Evolutionary conservation across 2,888 invertebrate genomes (phyloP), one percentile per base, ranked within the genome.

Genomic region (Adineta ricciae): DNA sequence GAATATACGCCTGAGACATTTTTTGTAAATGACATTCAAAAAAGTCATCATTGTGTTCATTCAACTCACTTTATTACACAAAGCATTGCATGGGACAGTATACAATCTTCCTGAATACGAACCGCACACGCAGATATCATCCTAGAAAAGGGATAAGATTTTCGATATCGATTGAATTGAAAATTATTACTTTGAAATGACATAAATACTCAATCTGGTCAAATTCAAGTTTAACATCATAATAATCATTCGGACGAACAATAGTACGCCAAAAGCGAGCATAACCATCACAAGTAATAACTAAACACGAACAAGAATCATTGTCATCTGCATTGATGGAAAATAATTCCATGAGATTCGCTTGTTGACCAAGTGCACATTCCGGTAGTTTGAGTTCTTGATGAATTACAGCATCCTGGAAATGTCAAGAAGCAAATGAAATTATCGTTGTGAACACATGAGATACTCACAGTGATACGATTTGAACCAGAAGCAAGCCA

Each of bases 171-270:
- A 56, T 49, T 11, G 27, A 8, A 56, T 11, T 2, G 8, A n/a
- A 27, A 50, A 50, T 7, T 19, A 78, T n/a, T 78, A 78, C 78
- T 78, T 78, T 78, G 41, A 78, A 38, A 41, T 78, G 78, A 38
- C 78, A 78, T 41, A 78, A n/a, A 8, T 41, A 3, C n/a, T 78
- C 78, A 1, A 78, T 78, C 11, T 78, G 78, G 41, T 78, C 78
- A 78, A 78, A 78, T 41, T 78, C 78, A 41, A 78, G 41, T 78
- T 78, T 78, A 41, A 78, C 78, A 41, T 78, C 78, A 78, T 78
- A 78, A 41, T 24, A 78, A 41, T 78, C 41, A 41, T 38, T 78
- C 24, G 78, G 78, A 24, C 78, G 78, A 21, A 78, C 78, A 21
- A 78, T 78, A 4, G 78, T 41, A 11, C 41, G 41, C 78, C 78